Evolutionary conservation across 2,888 invertebrate genomes (phyloP), one percentile per base, ranked within the genome.

Genomic region (Xiphydria camelus): DNA sequence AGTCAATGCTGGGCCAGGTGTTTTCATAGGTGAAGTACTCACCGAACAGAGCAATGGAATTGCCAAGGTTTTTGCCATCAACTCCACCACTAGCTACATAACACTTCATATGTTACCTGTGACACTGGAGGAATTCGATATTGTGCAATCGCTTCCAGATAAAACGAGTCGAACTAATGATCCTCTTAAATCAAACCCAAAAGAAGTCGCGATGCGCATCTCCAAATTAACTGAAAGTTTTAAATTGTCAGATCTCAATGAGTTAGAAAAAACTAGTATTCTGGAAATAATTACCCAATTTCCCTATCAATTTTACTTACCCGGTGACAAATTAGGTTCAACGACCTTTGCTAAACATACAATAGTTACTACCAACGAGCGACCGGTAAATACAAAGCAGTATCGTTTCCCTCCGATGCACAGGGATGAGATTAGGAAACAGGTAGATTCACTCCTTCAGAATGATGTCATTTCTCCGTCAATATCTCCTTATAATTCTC

Each of bases 401-500:
- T 50, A 50, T 25, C 26, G 44, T 12, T 50, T 44, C 18, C 49
- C 49, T 3, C 41, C 23, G 1, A 22, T 46, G 2, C 46, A 49
- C 7, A 45, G 26, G n/a, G 36, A 49, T 12, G 52, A 52, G 26
- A 49, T 52, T 4, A 14, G 33, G 7, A 43, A 34, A 4, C 49
- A 49, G 22, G 43, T 47, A 0, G 22, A 41, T 5, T 14, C 12
- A 4, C 15, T 52, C 3, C 22, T 49, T 6, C 31, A 46, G 7
- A 40, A 46, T 7, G 35, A 29, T 1, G 19, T 49, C 2, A 45
- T 51, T 14, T 15, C 20, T 21, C 47, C 51, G 9, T 53, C 50
- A 1, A 39, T 41, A 4, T 51, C 51, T 4, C 46, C 49, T 0
- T 56, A 47, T 26, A 47, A 49, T 36, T 51, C 53, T 0, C 57